Evolutionary conservation across 1,140 invertebrate genomes (phyloP).

Genomic region (Monomorium pharaonis): DNA sequence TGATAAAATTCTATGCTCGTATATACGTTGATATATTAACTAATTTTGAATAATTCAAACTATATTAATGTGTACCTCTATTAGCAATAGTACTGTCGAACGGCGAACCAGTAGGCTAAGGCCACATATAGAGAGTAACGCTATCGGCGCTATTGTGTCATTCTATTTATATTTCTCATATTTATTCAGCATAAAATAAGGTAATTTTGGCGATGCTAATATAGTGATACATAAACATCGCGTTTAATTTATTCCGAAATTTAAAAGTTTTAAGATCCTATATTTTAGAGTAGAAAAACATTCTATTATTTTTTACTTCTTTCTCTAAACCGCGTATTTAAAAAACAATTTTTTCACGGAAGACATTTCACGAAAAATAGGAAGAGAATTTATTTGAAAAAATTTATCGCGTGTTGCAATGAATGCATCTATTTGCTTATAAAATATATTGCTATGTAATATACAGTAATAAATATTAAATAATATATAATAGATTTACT

Average conservation of each 20-base stretch:
- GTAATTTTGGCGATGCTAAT: not conserved
- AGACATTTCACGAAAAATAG: not conserved
- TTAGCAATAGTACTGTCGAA: not conserved
- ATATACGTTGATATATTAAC: not conserved
- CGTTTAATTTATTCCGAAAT: not conserved
- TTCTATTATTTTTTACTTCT: not conserved
- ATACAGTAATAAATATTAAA: not conserved
- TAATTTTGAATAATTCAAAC: not conserved
- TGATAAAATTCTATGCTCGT: not conserved
- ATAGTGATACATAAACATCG: not conserved
- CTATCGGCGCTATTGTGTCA: too few species aligned
- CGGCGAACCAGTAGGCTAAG: too few species aligned
- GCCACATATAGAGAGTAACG: too few species aligned
- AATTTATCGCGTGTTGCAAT: not conserved
- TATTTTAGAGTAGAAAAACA: not conserved
- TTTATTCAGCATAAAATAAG: too few species aligned
- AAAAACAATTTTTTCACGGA: too few species aligned
- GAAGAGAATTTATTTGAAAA: not conserved
- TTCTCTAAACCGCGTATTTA: too few species aligned
- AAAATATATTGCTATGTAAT: not conserved
- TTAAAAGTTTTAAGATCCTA: not conserved
- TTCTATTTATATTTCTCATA: too few species aligned
- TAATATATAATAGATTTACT: slow-evolving; percentile 1
- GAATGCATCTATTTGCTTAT: not conserved
- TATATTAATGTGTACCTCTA: not conserved